Evolutionary conservation across 1,140 invertebrate species (phyloP), one percentile per base, ranked within the genome.

Genomic region (Bicyclus anynana): DNA sequence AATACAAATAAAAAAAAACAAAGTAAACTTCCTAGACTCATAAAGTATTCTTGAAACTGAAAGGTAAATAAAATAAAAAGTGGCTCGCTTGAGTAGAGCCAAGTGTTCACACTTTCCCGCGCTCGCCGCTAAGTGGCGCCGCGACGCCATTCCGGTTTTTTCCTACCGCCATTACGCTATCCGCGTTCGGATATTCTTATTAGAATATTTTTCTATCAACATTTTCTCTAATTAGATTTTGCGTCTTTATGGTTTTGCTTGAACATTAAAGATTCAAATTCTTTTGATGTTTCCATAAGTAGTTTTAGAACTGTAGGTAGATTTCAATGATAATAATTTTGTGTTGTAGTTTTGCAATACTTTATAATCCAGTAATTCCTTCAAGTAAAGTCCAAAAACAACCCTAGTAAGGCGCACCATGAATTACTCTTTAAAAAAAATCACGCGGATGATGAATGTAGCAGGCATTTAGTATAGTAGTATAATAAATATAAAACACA

Each of bases 141-240:
- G 59, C 58, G 65, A 52, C 57, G 62, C 56, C 51, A 56, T 61
- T 61, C 38, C 42, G 54, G 46, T 55, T 63, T 59, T 61, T 65
- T 62, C 62, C 48, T 38, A 26, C 62, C 62, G 55, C 51, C 59
- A 59, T 68, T 68, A 65, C 58, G 58, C 37, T 21, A 48, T 62
- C 59, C 49, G 51, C 56, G 46, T 65, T 58, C 62, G 56, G 59
- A 60, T 62, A 61, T 64, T 56, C 57, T 65, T 68, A 65, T 68
- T 65, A 57, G 59, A 62, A 4, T 50, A 53, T 59, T 61, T 61
- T 57, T 59, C 61, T 68, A 64, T 60, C 61, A 63, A 44, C 10
- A 3, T 5, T 10, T 16, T 16, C 4, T 12, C 12, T 35, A 37
- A 5, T 14, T 40, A 40, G 13, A 17, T 1, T 33, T 33, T 33